A percentile compares a stretch with the other conserved stretches of the same genome.
These are phyloP conservation scores for Paramisgurnus dabryanus DNA, from an alignment of 2,113 vertebrate species.

Conservation along the genomic window DNA sequence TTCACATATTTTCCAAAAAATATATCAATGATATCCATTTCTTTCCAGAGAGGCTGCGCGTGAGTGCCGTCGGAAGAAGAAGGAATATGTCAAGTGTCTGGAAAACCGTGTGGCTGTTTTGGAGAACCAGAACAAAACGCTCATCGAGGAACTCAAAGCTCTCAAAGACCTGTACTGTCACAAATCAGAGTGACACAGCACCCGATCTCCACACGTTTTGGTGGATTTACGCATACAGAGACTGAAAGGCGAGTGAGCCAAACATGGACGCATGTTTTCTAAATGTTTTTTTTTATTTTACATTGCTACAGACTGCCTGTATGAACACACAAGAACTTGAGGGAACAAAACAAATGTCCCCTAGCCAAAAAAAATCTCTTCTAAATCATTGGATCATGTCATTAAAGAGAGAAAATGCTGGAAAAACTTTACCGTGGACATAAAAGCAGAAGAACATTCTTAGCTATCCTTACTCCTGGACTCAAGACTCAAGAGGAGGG, in stretches of 20 bases:
- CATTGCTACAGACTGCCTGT: slow-evolving; percentile 44
- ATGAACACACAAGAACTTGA: slow-evolving; percentile 26
- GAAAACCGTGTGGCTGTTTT: slow-evolving; percentile 97
- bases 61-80: slow-evolving; percentile 98
- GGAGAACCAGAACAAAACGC: slow-evolving; percentile 99
- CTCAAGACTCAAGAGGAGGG: slow-evolving; percentile 20
- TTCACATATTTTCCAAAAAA: neutral
- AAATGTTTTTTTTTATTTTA: slow-evolving; percentile 42
- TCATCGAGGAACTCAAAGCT: slow-evolving; percentile 98
- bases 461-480: slow-evolving; percentile 2
- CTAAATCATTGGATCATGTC: slow-evolving; percentile 13
- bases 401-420: slow-evolving; percentile 16
- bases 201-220: neutral
- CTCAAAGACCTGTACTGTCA: slow-evolving; percentile 99
- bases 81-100: slow-evolving; percentile 98
- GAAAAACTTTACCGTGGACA: slow-evolving; percentile 13
- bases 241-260: slow-evolving; percentile 20
- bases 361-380: slow-evolving; percentile 32
- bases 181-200: slow-evolving; percentile 88
- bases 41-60: slow-evolving; percentile 89
- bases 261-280: slow-evolving; percentile 54
- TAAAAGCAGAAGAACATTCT: neutral
- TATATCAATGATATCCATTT: neutral
- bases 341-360: neutral
- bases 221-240: slow-evolving; percentile 35